Percentiles rank a stretch among this genome's conserved stretches.
These are phyloP conservation scores for Apogon talboti DNA, from an alignment of 2,797 vertebrate species.

Conservation along the genomic window DNA sequence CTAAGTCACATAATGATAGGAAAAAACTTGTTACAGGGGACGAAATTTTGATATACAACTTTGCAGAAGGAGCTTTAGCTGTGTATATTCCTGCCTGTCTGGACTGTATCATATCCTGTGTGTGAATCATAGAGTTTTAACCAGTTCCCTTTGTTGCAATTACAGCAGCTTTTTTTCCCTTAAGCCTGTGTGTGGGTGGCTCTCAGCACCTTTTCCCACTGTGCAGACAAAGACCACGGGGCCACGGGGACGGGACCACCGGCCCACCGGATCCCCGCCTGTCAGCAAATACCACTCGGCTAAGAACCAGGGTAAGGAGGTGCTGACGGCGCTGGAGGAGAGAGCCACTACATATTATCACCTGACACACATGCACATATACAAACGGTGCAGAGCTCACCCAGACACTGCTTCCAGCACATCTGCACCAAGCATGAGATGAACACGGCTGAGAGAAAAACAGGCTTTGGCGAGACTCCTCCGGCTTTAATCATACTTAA, in stretches of 20 bases:
- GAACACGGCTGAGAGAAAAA: constrained; percentile 31
- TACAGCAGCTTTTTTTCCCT: constrained; percentile 15
- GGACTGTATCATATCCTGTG: constrained; percentile 30
- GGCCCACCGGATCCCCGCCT: constrained; percentile 48
- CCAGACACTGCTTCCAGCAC: constrained; percentile 45
- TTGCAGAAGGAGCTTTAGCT: background rate
- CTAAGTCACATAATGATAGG: no score
- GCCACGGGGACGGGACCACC: constrained; percentile 51
- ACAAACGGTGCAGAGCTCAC: constrained; percentile 2
- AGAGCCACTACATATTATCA: constrained; percentile 54
- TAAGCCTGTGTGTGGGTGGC: constrained; percentile 6
- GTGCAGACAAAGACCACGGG: constrained; percentile 16
- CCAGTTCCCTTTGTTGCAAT: constrained; percentile 35
- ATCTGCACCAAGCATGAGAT: constrained; percentile 68
- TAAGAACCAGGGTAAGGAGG: constrained; percentile 33
- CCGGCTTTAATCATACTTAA: constrained; percentile 60
- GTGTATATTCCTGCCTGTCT: constrained; percentile 13
- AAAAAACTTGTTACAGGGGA: no score
- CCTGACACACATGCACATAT: constrained; percentile 35
- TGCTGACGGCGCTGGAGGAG: constrained; percentile 50
- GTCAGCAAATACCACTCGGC: constrained; percentile 50
- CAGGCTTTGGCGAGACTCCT: constrained; percentile 27
- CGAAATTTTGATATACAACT: no score
- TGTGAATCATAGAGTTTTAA: constrained; percentile 35
- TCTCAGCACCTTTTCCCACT: constrained; percentile 16